These are phyloP conservation scores for Aphis craccivora DNA, from an alignment of 1,140 invertebrate species.

Conservation along the genomic window DNA sequence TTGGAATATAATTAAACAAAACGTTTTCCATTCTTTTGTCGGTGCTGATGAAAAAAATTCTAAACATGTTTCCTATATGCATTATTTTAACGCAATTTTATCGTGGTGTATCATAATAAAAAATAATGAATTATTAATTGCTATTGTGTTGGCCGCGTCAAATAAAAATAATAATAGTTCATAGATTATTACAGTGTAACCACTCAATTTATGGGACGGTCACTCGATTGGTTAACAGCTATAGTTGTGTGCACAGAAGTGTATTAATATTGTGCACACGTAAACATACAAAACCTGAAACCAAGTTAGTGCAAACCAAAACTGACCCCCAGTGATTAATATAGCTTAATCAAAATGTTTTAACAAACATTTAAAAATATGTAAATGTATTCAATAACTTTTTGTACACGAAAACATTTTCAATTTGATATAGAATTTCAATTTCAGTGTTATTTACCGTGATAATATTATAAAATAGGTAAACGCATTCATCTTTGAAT, in stretches of 20 bases:
- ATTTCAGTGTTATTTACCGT: no score
- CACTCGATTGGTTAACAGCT: neutral
- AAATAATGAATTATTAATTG: constrained; percentile 42
- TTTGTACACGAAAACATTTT: neutral
- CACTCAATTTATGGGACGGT: neutral
- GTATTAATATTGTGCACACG: constrained; percentile 32
- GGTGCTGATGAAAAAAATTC: constrained; percentile 23
- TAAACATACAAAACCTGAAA: neutral
- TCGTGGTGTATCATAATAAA: constrained; percentile 29
- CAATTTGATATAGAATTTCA: no score
- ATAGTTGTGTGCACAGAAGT: neutral
- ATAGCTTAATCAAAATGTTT: constrained; percentile 2
- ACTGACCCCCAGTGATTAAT: neutral
- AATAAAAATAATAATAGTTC: constrained; percentile 23
- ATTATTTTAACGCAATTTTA: constrained; percentile 42
- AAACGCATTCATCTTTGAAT: no score
- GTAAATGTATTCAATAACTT: neutral
- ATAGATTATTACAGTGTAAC: neutral
- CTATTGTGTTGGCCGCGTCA: neutral
- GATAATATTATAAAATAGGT: no score
- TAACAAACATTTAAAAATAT: neutral
- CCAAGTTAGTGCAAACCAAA: neutral
- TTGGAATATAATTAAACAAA: constrained; percentile 8
- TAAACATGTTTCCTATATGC: neutral
- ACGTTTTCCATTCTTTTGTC: constrained; percentile 51